Percentiles rank a stretch among this genome's conserved stretches.
Conservation (phyloP, 2,888 invertebrate genomes). For the Xestobium rufovillosum region DNA sequence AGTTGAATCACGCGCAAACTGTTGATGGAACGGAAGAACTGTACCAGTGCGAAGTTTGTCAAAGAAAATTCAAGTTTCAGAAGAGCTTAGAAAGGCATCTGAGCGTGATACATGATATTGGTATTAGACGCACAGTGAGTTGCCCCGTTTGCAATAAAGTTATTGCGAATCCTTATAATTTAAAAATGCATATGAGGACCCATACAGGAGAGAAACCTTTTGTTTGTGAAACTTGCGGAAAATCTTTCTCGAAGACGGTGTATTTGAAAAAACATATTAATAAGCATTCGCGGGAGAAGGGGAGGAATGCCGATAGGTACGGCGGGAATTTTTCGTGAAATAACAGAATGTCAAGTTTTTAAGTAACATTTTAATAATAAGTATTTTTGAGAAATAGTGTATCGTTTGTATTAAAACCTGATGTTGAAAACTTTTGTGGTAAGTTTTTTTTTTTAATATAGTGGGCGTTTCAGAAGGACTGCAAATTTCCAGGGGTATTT, state of each 20-base stretch:
- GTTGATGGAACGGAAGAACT: constrained; percentile 30
- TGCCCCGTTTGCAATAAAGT: constrained; percentile 4
- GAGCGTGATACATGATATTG: constrained; percentile 34
- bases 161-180: background rate
- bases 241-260: constrained; percentile 9
- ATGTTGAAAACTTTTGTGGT: no score
- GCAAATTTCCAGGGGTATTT: no score
- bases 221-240: constrained; percentile 7
- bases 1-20: constrained; percentile 34
- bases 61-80: constrained; percentile 31
- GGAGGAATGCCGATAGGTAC: constrained; percentile 13
- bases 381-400: no score
- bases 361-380: no score
- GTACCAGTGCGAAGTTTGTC: constrained; percentile 32
- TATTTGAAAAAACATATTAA: background rate
- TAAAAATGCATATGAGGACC: constrained; percentile 6
- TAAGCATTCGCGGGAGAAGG: constrained; percentile 7
- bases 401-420: no score
- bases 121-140: constrained; percentile 28
- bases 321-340: constrained; percentile 6
- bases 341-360: no score
- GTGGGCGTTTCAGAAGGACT: no score
- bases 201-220: constrained; percentile 12
- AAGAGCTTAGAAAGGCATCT: constrained; percentile 34
- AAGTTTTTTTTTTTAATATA: no score